These are phyloP conservation scores for Tupaia chinensis DNA, from an alignment of 2,113 vertebrate species.

Conservation along the genomic window DNA sequence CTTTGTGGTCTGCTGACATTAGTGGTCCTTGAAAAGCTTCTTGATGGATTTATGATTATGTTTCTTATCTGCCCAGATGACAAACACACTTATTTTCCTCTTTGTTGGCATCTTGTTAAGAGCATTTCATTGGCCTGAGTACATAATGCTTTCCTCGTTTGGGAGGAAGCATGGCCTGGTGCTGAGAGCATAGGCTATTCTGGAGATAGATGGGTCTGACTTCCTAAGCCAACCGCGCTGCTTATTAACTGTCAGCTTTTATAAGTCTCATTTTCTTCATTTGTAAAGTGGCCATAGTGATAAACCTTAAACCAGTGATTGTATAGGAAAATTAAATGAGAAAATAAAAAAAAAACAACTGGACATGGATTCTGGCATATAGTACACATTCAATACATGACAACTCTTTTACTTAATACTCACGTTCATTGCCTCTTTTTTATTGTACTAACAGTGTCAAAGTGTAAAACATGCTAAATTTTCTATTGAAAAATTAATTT, in stretches of 20 bases:
- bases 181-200: not conserved
- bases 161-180: not conserved
- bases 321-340: slow-evolving; percentile 34
- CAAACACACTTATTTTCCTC: not conserved
- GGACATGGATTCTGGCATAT: not conserved
- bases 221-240: not conserved
- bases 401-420: not conserved
- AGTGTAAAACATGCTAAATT: slow-evolving; percentile 27
- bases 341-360: not conserved
- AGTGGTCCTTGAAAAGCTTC: slow-evolving; percentile 57
- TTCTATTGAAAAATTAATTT: not conserved
- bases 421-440: not conserved
- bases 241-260: not conserved
- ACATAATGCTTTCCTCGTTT: not conserved
- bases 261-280: slow-evolving; percentile 27
- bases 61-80: slow-evolving; percentile 12
- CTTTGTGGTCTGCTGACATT: slow-evolving; percentile 54
- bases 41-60: slow-evolving; percentile 54
- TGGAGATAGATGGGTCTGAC: not conserved
- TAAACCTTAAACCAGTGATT: not conserved
- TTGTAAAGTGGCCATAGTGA: slow-evolving; percentile 4
- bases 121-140: not conserved
- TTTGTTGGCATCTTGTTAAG: slow-evolving; percentile 59
- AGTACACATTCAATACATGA: not conserved
- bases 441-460: not conserved